These are phyloP conservation scores for Xenus cinereus DNA, from an alignment of 2,113 vertebrate genomes.

Conservation along the genomic window DNA sequence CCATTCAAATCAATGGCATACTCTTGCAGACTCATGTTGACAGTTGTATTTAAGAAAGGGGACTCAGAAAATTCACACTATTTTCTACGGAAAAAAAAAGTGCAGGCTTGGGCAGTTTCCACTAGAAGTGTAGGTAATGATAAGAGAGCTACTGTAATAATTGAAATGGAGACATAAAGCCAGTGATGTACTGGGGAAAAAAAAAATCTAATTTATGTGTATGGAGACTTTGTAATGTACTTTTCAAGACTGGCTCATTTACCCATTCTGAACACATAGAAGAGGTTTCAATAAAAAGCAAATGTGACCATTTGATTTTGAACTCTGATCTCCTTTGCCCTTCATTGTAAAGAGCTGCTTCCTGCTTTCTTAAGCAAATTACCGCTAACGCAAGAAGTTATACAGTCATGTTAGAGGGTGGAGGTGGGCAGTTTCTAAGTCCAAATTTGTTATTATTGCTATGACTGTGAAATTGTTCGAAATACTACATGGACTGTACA, in stretches of 20 bases:
- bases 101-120: background rate
- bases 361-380: background rate
- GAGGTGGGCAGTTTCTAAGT: background rate
- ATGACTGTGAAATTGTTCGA: background rate
- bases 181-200: fast-evolving
- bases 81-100: background rate
- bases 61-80: background rate
- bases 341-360: background rate
- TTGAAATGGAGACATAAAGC: background rate
- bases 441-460: background rate
- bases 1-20: background rate
- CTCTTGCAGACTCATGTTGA: background rate
- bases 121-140: background rate
- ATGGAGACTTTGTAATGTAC: background rate
- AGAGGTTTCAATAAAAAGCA: background rate
- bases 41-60: background rate
- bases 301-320: background rate
- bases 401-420: background rate
- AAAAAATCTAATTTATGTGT: background rate
- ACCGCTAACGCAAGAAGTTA: background rate
- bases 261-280: background rate
- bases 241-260: background rate
- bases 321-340: background rate
- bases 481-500: background rate
- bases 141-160: background rate